A percentile compares a stretch with the other conserved stretches of the same genome.
These are phyloP conservation scores for Ammodytes marinus DNA, from an alignment of 2,113 vertebrate species.

Conservation along the genomic window DNA sequence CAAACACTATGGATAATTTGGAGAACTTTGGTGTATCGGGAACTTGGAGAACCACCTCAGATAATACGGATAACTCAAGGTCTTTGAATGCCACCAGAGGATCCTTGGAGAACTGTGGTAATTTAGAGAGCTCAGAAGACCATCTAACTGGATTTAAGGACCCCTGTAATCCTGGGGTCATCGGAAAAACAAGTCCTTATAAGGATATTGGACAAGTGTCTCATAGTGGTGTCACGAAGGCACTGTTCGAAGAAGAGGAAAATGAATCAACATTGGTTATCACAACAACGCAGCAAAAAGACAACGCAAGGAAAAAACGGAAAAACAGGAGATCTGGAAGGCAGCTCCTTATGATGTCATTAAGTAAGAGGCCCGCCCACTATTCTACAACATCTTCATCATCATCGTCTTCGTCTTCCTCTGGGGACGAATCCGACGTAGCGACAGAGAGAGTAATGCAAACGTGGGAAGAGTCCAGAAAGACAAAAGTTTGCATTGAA, in stretches of 20 bases:
- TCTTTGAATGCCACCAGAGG: no score
- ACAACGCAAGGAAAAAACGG: slow-evolving; percentile 46
- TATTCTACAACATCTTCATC: slow-evolving; percentile 55
- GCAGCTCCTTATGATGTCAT: slow-evolving; percentile 64
- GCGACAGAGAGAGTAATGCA: slow-evolving; percentile 43
- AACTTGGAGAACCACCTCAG: neutral
- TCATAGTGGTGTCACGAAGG: neutral
- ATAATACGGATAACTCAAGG: no score
- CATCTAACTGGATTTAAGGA: neutral
- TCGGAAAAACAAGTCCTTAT: neutral
- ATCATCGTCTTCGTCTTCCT: slow-evolving; percentile 65
- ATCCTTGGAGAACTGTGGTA: no score
- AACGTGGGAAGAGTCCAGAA: slow-evolving; percentile 46
- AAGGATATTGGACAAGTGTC: no score
- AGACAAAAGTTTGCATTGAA: slow-evolving; percentile 57
- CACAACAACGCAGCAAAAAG: slow-evolving; percentile 28
- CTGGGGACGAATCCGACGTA: slow-evolving; percentile 78
- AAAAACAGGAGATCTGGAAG: slow-evolving; percentile 41
- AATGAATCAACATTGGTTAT: slow-evolving; percentile 27
- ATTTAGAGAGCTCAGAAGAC: no score
- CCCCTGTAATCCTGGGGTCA: no score
- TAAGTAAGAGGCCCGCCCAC: slow-evolving; percentile 60
- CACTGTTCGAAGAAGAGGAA: neutral
- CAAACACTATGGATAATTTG: neutral
- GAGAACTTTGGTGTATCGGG: neutral